phyloP scores from a whole-genome alignment of 1,140 invertebrate species.

The Streblospio benedicti region DNA sequence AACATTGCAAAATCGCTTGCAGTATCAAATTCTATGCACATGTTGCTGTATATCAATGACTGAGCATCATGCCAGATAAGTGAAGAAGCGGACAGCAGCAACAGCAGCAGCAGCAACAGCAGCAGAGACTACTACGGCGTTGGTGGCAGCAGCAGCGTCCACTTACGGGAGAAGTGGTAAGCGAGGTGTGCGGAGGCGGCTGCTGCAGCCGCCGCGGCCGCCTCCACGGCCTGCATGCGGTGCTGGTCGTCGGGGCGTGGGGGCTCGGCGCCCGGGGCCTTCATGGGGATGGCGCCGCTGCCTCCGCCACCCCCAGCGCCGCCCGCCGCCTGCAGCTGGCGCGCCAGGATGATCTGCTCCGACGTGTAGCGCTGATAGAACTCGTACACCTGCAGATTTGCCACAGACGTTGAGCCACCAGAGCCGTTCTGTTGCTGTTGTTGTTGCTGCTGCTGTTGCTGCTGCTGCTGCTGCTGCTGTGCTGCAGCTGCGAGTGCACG shows the following conservation, averaged over 20 bases:
- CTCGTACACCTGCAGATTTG: no score
- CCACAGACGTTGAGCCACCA: not conserved
- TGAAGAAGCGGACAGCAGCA: not conserved
- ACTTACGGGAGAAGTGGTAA: slow-evolving; percentile 45
- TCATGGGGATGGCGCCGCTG: slow-evolving; percentile 33
- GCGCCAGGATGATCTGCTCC: slow-evolving; percentile 25
- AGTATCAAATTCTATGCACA: not conserved
- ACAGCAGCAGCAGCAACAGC: not conserved
- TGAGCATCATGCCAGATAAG: not conserved
- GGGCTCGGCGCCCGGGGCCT: no score
- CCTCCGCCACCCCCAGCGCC: slow-evolving; percentile 30
- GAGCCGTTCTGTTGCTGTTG: not conserved
- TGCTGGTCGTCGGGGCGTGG: slow-evolving; percentile 33
- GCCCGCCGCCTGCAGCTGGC: slow-evolving; percentile 18
- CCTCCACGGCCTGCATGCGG: no score
- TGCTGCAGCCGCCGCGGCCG: slow-evolving; percentile 23
- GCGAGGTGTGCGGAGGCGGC: slow-evolving; percentile 38
- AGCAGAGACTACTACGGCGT: not conserved
- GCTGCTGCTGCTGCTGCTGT: not conserved
- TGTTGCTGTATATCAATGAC: not conserved
- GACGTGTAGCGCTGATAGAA: not conserved
- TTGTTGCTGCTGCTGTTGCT: slow-evolving; percentile 28
- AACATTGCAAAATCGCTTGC: not conserved
- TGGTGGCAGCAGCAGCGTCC: not conserved
- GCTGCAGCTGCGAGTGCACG: not conserved